phyloP scores from a whole-genome alignment of 1,140 invertebrate genomes.

The Cydia pomonella region DNA sequence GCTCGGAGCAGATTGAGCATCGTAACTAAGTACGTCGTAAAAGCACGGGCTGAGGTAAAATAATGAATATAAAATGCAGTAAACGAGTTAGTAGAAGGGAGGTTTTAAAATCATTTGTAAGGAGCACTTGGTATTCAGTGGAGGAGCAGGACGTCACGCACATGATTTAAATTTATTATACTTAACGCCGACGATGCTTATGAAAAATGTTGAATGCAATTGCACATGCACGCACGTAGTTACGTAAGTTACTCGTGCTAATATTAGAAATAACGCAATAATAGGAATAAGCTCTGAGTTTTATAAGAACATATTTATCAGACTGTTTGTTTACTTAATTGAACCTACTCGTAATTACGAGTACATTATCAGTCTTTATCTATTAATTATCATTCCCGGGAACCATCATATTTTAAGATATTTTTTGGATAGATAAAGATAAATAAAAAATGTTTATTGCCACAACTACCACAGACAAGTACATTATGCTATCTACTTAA shows the following conservation, averaged over 20 bases:
- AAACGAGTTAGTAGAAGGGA: constrained; percentile 48
- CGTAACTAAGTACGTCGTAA: constrained; percentile 49
- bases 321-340: no score
- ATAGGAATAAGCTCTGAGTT: no score
- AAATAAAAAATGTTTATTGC: no score
- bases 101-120: constrained; percentile 67
- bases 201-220: constrained; percentile 55
- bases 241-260: neutral
- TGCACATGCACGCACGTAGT: constrained; percentile 45
- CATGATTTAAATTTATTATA: constrained; percentile 74
- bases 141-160: constrained; percentile 42
- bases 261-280: no score
- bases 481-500: no score
- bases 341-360: no score
- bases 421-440: no score
- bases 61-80: constrained; percentile 64
- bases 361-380: no score
- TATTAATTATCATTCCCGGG: no score
- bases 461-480: no score
- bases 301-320: no score
- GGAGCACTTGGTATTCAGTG: constrained; percentile 61
- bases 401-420: no score
- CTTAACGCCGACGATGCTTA: constrained; percentile 49
- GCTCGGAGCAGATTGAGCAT: constrained; percentile 24
- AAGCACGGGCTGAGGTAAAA: constrained; percentile 47